phyloP scores from a whole-genome alignment of 1,140 invertebrate genomes.

The Drosophila kurseongensis region DNA sequence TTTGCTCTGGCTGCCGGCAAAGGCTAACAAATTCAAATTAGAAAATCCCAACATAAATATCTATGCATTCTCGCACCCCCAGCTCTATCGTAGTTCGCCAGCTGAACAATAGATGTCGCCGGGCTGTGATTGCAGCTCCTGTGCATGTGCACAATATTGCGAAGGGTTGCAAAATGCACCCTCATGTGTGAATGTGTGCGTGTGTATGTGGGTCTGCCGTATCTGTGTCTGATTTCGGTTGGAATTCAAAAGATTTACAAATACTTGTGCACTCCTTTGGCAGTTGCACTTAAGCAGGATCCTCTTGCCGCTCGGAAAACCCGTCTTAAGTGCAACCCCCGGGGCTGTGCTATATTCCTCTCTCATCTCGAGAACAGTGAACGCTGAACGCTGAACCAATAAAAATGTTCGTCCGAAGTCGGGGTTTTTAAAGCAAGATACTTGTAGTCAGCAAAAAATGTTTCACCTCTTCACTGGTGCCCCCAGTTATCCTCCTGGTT shows the following conservation, averaged over 20 bases:
- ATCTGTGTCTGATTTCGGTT: slow-evolving; percentile 68
- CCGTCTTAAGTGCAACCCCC: slow-evolving; percentile 69
- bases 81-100: slow-evolving; percentile 52
- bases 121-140: slow-evolving; percentile 62
- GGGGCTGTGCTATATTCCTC: slow-evolving; percentile 16
- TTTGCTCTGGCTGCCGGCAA: slow-evolving; percentile 64
- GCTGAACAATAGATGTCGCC: slow-evolving; percentile 80
- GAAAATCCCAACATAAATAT: slow-evolving; percentile 80
- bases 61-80: slow-evolving; percentile 58
- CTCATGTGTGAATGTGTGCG: slow-evolving; percentile 21
- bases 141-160: slow-evolving; percentile 13
- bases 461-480: slow-evolving; percentile 69
- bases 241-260: slow-evolving; percentile 83
- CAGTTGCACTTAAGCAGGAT: slow-evolving; percentile 74
- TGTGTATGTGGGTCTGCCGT: slow-evolving; percentile 20
- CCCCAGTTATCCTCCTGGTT: slow-evolving; percentile 48
- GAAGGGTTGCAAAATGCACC: slow-evolving; percentile 79
- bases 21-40: slow-evolving; percentile 81
- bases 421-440: slow-evolving; percentile 63
- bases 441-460: slow-evolving; percentile 81
- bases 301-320: slow-evolving; percentile 38
- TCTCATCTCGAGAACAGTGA: slow-evolving; percentile 12
- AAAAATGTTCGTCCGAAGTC: slow-evolving; percentile 72
- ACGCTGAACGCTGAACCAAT: slow-evolving; percentile 62
- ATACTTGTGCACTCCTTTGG: slow-evolving; percentile 76